A percentile compares a stretch with the other conserved stretches of the same genome.
phyloP scores from a whole-genome alignment of 1,140 invertebrate species.

The Plectus sambesii region DNA sequence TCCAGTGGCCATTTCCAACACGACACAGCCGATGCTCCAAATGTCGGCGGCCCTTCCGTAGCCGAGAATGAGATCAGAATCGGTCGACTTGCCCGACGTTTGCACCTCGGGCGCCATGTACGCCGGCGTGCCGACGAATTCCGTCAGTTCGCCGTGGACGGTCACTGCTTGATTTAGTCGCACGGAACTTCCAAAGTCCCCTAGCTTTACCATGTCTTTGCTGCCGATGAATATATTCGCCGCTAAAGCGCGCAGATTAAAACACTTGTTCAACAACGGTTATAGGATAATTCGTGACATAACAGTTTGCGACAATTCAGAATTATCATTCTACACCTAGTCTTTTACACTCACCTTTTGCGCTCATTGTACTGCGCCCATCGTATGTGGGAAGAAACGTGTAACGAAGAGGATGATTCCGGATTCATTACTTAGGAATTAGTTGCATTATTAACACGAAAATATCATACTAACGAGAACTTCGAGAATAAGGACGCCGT shows the following conservation, averaged over 20 bases:
- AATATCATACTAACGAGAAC: too few relatives aligned
- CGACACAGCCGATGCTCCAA: slow-evolving; percentile 76
- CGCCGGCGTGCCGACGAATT: slow-evolving; percentile 75
- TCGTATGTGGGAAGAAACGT: too few relatives aligned
- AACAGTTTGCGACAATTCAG: too few relatives aligned
- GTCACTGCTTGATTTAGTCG: slow-evolving; percentile 73
- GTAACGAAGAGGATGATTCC: too few relatives aligned
- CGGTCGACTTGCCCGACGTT: slow-evolving; percentile 2
- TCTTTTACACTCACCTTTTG: slow-evolving; percentile 16
- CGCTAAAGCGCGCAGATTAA: slow-evolving; percentile 48
- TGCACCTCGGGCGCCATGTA: slow-evolving; percentile 30
- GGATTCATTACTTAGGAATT: too few relatives aligned
- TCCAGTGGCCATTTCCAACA: slow-evolving; percentile 76
- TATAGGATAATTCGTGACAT: too few relatives aligned
- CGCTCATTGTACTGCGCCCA: too few relatives aligned
- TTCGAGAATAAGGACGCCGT: too few relatives aligned
- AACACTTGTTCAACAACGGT: too few relatives aligned
- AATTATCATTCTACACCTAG: too few relatives aligned
- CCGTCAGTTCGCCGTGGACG: slow-evolving; percentile 68
- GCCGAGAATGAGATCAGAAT: slow-evolving; percentile 51
- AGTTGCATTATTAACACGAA: too few relatives aligned
- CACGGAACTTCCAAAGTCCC: slow-evolving; percentile 62
- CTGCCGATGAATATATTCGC: slow-evolving; percentile 77
- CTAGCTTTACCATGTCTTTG: slow-evolving; percentile 70
- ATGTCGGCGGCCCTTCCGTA: slow-evolving; percentile 77